A percentile compares a stretch with the other conserved stretches of the same genome.
Evolutionary conservation across 2,797 vertebrate genomes (phyloP).

Genomic region (Paramormyrops hopkinsi): DNA sequence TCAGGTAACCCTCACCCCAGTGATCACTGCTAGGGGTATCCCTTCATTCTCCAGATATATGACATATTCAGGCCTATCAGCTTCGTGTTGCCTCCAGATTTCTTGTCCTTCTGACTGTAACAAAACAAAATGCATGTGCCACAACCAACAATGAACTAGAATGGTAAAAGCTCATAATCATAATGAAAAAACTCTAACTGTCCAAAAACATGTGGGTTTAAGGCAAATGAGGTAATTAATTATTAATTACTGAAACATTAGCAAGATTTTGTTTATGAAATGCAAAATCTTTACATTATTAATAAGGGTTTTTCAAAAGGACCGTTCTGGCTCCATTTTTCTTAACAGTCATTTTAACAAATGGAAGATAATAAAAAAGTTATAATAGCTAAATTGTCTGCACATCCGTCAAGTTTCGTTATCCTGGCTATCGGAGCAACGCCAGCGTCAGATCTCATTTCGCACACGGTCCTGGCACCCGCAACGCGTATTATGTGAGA

Average conservation of each 20-base stretch:
- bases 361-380: conserved; percentile 57
- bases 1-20: conserved; percentile 75
- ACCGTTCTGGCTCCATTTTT: conserved; percentile 27
- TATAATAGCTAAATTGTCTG: conserved; percentile 58
- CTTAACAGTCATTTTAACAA: conserved; percentile 44
- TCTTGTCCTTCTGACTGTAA: not conserved
- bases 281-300: not conserved
- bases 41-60: not conserved
- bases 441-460: conserved; percentile 69
- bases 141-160: not conserved
- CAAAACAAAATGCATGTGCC: conserved; percentile 8
- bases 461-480: conserved; percentile 58
- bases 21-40: conserved; percentile 63
- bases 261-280: not conserved
- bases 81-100: not conserved
- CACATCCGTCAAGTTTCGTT: conserved; percentile 69
- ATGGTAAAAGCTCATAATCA: not conserved
- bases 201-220: not conserved
- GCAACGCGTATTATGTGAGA: conserved; percentile 64
- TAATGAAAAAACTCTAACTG: not conserved
- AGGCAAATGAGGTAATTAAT: not conserved
- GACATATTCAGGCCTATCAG: not conserved
- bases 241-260: not conserved
- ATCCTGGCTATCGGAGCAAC: conserved; percentile 78
- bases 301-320: not conserved